Conservation (phyloP, 2,888 invertebrate species). For the Pemphredon lugubris region DNA sequence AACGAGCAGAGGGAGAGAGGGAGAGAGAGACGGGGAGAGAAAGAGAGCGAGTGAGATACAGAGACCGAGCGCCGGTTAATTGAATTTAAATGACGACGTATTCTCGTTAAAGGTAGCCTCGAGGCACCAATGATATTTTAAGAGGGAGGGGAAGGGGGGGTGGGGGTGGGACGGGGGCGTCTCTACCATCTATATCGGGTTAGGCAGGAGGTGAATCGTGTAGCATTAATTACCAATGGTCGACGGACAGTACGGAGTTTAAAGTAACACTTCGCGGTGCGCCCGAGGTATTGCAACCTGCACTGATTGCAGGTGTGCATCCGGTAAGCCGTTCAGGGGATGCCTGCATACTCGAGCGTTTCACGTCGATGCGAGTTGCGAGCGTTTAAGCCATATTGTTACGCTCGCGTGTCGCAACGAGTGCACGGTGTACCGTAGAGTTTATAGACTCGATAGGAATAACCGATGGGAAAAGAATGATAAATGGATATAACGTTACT, state of each 20-base stretch:
- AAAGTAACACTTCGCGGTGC: constrained; percentile 2
- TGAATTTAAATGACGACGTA: constrained; percentile 46
- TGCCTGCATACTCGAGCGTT: constrained; percentile 54
- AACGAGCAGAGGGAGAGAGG: constrained; percentile 15
- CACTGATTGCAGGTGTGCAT: constrained; percentile 68
- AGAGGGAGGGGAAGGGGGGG: constrained; percentile 4
- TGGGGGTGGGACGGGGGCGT: too few relatives aligned
- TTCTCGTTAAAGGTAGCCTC: constrained; percentile 45
- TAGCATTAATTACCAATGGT: constrained; percentile 49
- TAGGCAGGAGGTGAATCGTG: constrained; percentile 31
- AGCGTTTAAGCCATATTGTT: constrained; percentile 58
- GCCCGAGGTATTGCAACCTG: constrained; percentile 56
- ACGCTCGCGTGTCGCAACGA: constrained; percentile 55
- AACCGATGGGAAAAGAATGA: constrained; percentile 46
- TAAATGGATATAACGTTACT: constrained; percentile 43
- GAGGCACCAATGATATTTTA: constrained; percentile 36
- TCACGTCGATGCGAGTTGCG: constrained; percentile 50
- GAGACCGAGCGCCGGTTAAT: constrained; percentile 45
- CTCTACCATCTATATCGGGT: neutral
- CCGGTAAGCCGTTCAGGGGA: constrained; percentile 65
- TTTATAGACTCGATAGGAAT: constrained; percentile 43
- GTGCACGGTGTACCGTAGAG: constrained; percentile 27
- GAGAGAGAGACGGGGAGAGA: constrained; percentile 21
- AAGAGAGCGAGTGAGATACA: constrained; percentile 15
- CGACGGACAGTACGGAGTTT: constrained; percentile 21